Base-by-base conservation (phyloP, 92 coral and sea anemone genomes). In the Epizoanthus stellaris region DNA sequence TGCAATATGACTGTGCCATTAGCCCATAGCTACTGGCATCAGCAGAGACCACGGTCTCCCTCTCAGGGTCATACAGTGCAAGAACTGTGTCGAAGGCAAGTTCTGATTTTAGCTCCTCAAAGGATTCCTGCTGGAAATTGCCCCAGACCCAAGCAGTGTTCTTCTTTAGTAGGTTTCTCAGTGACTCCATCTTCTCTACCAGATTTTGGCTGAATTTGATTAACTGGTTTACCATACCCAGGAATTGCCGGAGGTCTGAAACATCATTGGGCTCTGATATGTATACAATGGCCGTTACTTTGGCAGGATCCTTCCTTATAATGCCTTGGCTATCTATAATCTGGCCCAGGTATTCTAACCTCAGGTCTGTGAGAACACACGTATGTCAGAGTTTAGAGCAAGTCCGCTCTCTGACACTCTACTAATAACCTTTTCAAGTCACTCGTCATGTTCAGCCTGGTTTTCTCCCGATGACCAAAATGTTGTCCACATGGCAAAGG, bases 381-480 rank as follows among this genome's bases (percentile, higher is more conserved):
- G n/a, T n/a, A n/a, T n/a, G n/a, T n/a, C n/a, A n/a, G n/a, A n/a
- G n/a, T n/a, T n/a, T n/a, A n/a, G n/a, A n/a, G n/a, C n/a, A n/a
- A n/a, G n/a, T n/a, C 76, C 85, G 60, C 87, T 63, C 76, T 88
- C 67, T 43, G 75, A 74, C 67, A 88, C 77, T 67, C 91, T 67
- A 63, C 68, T 88, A 21, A 82, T 76, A 30, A 47, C 81, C 73
- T 71, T 69, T 20, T 52, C 9, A 13, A 85, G 84, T 68, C 87
- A 80, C 56, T 63, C 42, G 61, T 89, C 89, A 75, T 89, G 86
- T 80, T 85, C 89, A 20, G 88, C 91, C 73, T 89, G 88, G 52
- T n/a, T 89, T 86, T 85, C 60, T 76, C 9, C 92, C 92, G 3
- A 80, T 75, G 76, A 80, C 59, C 69, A 85, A 70, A 39, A 89